Evolutionary conservation across 2,888 invertebrate genomes (phyloP), one percentile per base, ranked within the genome.

Genomic region (Acanthoscelides obtectus): DNA sequence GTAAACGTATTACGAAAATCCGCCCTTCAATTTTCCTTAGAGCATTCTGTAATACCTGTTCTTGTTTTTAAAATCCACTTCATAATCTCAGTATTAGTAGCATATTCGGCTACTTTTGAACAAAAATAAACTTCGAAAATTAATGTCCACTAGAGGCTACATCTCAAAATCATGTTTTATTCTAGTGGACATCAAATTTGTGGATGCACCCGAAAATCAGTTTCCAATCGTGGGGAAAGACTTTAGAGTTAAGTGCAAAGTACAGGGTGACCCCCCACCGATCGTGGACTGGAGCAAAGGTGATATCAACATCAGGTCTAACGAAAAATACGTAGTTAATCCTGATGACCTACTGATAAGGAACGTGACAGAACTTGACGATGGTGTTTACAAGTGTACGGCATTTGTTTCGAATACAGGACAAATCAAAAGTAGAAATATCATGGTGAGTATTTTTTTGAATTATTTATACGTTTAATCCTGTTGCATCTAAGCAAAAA

Each of bases 241-340:
- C 80, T 94, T 90, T 82, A 90, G 90, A 83, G 91, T 97, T 20
- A 91, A 90, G 86, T 97, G 97, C 82, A 91, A 93, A 84, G 96
- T 96, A 0, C 90, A 90, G 73, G 96, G 96, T 0, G 92, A 92
- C 83, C 96, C 96, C 17, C 88, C 93, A 45, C 95, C 96, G 0
- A 89, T 90, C n/a, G 91, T 96, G 17, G 93, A 94, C 83, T 96
- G 96, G 95, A 89, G 93, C 76, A 92, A 92, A 84, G 92, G 95
- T 83, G 93, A 92, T 63, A 89, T 90, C 79, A 87, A 89, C 74
- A 91, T 95, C 73, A 86, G 86, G 71, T 86, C 86, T 70, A 91
- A 91, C 6, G 90, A 90, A 77, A 91, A 91, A 69, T 90, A 92
- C 82, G 94, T 93, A 80, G 89, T 94, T 19, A 89, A 93, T 71